Evolutionary conservation across 2,797 vertebrate species (phyloP).

Genomic region (Amblyraja radiata): DNA sequence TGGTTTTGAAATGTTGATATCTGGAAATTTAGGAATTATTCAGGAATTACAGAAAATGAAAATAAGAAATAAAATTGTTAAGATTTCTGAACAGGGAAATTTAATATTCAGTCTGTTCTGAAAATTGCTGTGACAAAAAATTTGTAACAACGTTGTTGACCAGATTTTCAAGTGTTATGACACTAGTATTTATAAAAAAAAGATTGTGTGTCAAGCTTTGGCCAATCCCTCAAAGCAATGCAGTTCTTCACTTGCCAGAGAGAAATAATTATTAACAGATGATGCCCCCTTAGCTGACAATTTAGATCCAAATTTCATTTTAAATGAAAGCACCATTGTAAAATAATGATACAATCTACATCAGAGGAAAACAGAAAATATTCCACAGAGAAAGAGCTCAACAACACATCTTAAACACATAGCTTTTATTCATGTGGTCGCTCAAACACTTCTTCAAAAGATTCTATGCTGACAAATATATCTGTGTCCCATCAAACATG

Average conservation of each 20-base stretch:
- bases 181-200: background rate
- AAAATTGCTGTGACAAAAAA: background rate
- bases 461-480: background rate
- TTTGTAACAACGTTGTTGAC: background rate
- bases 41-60: background rate
- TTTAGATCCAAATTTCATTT: background rate
- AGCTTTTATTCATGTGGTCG: background rate
- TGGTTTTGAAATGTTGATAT: background rate
- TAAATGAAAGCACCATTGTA: background rate
- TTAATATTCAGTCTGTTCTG: background rate
- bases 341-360: background rate
- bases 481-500: background rate
- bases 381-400: background rate
- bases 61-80: background rate
- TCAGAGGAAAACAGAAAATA: background rate
- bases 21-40: background rate
- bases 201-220: background rate
- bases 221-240: background rate
- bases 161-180: background rate
- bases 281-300: background rate
- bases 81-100: no score
- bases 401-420: background rate
- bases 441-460: background rate
- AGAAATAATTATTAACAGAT: background rate
- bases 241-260: background rate